Percentiles rank a stretch among this genome's conserved stretches.
phyloP scores from a whole-genome alignment of 2,797 vertebrate species.

The Tolypeutes matacus region DNA sequence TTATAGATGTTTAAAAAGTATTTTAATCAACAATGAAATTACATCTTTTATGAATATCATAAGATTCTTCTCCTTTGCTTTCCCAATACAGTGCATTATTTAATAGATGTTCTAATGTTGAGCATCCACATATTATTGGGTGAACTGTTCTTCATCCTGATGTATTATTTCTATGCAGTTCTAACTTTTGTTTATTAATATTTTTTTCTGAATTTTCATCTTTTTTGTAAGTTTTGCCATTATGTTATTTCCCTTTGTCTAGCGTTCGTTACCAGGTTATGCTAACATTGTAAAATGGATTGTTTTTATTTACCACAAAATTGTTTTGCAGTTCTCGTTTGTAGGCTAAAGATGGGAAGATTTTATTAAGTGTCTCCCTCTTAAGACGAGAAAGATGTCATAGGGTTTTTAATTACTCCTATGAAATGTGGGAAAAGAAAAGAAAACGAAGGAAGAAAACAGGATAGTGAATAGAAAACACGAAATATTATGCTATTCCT shows the following conservation, averaged over 20 bases:
- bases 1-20: not conserved
- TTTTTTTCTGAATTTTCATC: not conserved
- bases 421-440: no score
- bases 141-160: not conserved
- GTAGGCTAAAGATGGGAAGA: not conserved
- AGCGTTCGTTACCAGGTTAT: not conserved
- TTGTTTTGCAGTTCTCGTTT: not conserved
- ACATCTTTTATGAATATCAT: not conserved
- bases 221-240: not conserved
- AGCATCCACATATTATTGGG: not conserved
- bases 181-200: not conserved
- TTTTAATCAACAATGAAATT: not conserved
- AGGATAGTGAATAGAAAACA: no score
- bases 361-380: not conserved
- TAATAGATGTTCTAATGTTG: not conserved
- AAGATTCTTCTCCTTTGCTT: not conserved
- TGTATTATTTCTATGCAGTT: not conserved
- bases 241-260: conserved; percentile 25
- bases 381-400: not conserved
- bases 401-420: no score
- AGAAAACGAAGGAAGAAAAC: no score
- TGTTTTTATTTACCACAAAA: not conserved
- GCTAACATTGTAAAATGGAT: not conserved
- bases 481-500: not conserved
- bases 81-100: not conserved